A percentile compares a stretch with the other conserved stretches of the same genome.
These are phyloP conservation scores for Lasiurus cinereus DNA, from an alignment of 2,113 vertebrate species.

Conservation along the genomic window DNA sequence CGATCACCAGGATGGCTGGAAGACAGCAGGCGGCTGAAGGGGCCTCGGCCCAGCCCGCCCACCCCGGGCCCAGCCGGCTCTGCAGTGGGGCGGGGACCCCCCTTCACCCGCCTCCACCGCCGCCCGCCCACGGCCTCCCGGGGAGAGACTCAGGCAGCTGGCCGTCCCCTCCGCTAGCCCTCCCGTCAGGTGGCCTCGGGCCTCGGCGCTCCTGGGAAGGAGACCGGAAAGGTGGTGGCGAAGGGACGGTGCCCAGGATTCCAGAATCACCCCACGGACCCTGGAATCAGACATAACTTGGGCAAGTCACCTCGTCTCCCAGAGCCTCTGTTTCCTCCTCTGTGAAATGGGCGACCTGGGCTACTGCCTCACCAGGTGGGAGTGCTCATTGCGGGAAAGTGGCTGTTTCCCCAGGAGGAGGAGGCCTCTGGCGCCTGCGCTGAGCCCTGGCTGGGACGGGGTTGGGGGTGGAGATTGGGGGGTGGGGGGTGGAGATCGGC, in stretches of 20 bases:
- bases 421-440: not conserved
- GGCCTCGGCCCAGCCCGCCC: not conserved
- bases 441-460: not conserved
- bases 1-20: conserved; percentile 97
- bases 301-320: not conserved
- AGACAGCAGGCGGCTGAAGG: conserved; percentile 44
- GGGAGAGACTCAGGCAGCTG: not conserved
- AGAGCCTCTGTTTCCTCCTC: not conserved
- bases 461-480: not conserved
- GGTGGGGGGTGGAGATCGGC: not conserved
- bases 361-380: not conserved
- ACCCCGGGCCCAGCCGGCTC: not conserved
- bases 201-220: not conserved
- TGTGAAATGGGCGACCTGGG: not conserved
- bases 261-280: not conserved
- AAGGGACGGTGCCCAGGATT: not conserved
- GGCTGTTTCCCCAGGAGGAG: not conserved
- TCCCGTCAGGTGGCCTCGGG: accelerated
- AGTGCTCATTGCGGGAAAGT: not conserved
- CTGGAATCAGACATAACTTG: not conserved
- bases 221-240: not conserved
- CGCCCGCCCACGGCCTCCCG: not conserved
- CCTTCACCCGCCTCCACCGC: too few relatives aligned
- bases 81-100: not conserved
- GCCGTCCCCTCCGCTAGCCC: not conserved